These are phyloP conservation scores for Lagodon rhomboides DNA, from an alignment of 2,797 vertebrate genomes.

Conservation along the genomic window DNA sequence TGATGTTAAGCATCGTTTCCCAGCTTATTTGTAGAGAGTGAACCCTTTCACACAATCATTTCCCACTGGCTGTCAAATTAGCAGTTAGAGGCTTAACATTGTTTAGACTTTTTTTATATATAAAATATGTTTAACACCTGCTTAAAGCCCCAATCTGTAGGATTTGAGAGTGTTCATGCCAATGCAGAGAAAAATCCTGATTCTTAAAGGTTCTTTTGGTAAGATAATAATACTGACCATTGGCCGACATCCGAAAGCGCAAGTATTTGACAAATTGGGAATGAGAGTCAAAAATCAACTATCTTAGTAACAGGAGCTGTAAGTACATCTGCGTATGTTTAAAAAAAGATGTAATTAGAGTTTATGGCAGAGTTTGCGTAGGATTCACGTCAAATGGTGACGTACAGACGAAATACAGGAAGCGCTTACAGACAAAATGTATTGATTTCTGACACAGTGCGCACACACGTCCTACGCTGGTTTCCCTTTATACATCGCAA, in stretches of 20 bases:
- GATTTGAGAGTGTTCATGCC: background rate
- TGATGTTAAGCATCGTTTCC: background rate
- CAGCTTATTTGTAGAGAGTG: slow-evolving; percentile 4
- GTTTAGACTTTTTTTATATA: background rate
- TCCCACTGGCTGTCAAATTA: slow-evolving; percentile 4
- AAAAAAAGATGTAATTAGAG: background rate
- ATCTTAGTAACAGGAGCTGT: too few species aligned
- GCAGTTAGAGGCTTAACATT: background rate
- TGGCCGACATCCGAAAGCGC: too few species aligned
- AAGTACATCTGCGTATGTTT: background rate
- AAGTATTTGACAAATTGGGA: too few species aligned
- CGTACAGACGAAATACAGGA: too few species aligned
- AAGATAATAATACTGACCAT: too few species aligned
- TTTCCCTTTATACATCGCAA: too few species aligned
- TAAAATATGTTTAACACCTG: background rate
- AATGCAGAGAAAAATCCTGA: background rate
- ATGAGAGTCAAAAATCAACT: too few species aligned
- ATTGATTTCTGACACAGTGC: too few species aligned
- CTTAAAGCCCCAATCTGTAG: background rate
- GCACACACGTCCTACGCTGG: too few species aligned
- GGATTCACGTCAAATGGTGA: too few species aligned
- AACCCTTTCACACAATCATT: background rate
- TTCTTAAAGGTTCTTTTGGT: background rate
- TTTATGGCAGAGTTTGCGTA: too few species aligned
- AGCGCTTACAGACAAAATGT: too few species aligned